Evolutionary conservation across 2,113 vertebrate species (phyloP).

Genomic region (Psilopogon haemacephalus): DNA sequence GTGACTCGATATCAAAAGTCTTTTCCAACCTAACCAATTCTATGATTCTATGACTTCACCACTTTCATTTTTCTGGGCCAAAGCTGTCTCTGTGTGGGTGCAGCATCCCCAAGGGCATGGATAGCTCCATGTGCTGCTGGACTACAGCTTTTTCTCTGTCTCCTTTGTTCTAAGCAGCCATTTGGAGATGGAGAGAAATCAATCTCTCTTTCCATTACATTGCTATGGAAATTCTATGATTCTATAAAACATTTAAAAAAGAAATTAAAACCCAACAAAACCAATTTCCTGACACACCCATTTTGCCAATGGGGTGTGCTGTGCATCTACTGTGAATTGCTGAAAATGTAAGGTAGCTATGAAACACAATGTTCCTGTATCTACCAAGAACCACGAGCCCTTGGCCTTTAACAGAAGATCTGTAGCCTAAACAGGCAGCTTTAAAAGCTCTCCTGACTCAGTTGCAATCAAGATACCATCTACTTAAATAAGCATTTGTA

Average conservation of each 20-base stretch:
- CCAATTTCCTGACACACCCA: background rate
- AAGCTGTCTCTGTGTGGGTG: background rate
- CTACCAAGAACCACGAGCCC: background rate
- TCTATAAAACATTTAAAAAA: background rate
- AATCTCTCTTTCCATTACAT: background rate
- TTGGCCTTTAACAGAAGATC: constrained; percentile 53
- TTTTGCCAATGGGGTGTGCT: background rate
- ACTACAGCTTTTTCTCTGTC: background rate
- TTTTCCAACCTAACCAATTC: too few relatives aligned
- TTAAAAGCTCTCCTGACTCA: constrained; percentile 60
- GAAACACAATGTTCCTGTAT: background rate
- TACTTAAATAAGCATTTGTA: constrained; percentile 69
- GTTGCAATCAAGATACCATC: constrained; percentile 69
- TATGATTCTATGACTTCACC: background rate
- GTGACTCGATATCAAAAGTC: too few relatives aligned
- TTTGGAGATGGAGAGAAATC: background rate
- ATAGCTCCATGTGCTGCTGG: background rate
- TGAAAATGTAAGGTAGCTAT: constrained; percentile 13
- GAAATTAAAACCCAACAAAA: background rate
- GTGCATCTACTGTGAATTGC: background rate
- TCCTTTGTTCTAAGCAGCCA: background rate
- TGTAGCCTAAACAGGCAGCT: constrained; percentile 44
- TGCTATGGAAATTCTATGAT: background rate
- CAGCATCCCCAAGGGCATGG: background rate
- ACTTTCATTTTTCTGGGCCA: background rate